A percentile compares a stretch with the other conserved stretches of the same genome.
Conservation (phyloP, 2,113 vertebrate species). For the Hipposideros armiger region DNA sequence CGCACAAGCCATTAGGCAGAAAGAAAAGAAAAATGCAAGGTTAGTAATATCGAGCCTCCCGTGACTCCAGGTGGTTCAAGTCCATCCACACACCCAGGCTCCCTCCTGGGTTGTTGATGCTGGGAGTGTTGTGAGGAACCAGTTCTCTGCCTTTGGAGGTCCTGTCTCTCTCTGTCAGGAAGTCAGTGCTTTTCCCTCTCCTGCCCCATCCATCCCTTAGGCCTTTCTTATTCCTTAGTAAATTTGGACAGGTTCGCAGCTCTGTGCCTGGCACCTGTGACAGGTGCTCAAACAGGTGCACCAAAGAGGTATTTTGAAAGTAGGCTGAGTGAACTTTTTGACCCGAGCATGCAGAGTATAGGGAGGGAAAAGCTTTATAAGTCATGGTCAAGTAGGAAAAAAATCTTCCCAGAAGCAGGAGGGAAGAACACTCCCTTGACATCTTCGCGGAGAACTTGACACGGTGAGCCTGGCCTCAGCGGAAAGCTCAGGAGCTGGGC, state of each 20-base stretch:
- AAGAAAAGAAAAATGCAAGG: not conserved
- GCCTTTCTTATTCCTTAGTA: not conserved
- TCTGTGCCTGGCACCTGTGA: accelerated
- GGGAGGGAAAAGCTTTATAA: not conserved
- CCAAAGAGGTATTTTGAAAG: not conserved
- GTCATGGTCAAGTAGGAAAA: not conserved
- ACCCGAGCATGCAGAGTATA: not conserved
- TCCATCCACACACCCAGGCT: no score
- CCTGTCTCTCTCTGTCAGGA: not conserved
- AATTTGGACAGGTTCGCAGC: not conserved
- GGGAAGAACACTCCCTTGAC: not conserved
- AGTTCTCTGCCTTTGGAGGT: no score
- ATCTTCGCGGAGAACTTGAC: not conserved
- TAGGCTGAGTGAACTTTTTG: not conserved
- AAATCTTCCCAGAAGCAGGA: not conserved
- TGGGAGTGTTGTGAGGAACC: not conserved
- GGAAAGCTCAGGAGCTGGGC: not conserved
- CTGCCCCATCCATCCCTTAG: accelerated
- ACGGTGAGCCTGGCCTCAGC: no score
- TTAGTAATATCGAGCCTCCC: not conserved
- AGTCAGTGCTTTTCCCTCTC: not conserved
- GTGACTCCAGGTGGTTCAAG: not conserved
- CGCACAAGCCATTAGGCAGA: not conserved
- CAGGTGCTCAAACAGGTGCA: not conserved
- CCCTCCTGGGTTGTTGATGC: not conserved